These are phyloP conservation scores for Kryptolebias ocellatus DNA, from an alignment of 2,797 vertebrate genomes.

Conservation along the genomic window DNA sequence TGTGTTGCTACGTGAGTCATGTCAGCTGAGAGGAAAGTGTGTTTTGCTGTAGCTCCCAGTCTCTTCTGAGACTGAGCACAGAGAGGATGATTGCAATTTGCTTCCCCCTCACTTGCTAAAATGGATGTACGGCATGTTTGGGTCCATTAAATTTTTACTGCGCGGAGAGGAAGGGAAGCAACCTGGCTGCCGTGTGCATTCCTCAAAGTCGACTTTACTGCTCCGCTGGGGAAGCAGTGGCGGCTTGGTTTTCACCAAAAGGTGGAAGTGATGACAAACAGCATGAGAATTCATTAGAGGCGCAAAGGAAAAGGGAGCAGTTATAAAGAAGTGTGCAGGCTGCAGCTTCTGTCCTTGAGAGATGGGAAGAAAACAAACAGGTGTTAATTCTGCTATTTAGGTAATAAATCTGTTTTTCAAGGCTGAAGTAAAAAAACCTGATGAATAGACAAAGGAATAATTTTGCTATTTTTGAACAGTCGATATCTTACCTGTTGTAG, in stretches of 20 bases:
- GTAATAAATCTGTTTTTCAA: conserved; percentile 40
- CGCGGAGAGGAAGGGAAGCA: conserved; percentile 38
- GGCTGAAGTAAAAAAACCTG: conserved; percentile 56
- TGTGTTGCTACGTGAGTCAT: conserved; percentile 25
- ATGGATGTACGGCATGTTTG: conserved; percentile 59
- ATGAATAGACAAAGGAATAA: conserved; percentile 50
- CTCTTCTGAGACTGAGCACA: conserved; percentile 28
- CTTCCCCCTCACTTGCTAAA: conserved; percentile 47
- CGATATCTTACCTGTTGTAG: too few species aligned
- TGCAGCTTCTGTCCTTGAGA: conserved; percentile 50
- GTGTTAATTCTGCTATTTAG: conserved; percentile 18
- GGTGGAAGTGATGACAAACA: conserved; percentile 57
- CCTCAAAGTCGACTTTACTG: conserved; percentile 65
- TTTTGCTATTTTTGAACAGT: too few species aligned
- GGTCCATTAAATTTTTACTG: conserved; percentile 66
- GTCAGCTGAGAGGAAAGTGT: conserved; percentile 36
- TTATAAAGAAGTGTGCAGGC: conserved; percentile 15
- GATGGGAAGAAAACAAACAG: neutral
- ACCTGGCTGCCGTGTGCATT: conserved; percentile 43
- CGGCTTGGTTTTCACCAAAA: conserved; percentile 39
- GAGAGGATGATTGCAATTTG: conserved; percentile 52
- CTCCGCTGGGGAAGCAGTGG: conserved; percentile 48
- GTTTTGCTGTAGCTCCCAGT: conserved; percentile 36
- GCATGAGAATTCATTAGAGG: conserved; percentile 54
- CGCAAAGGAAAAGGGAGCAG: conserved; percentile 28